These are phyloP conservation scores for Phaonia tiefii DNA, from an alignment of 2,888 invertebrate genomes.

Conservation along the genomic window DNA sequence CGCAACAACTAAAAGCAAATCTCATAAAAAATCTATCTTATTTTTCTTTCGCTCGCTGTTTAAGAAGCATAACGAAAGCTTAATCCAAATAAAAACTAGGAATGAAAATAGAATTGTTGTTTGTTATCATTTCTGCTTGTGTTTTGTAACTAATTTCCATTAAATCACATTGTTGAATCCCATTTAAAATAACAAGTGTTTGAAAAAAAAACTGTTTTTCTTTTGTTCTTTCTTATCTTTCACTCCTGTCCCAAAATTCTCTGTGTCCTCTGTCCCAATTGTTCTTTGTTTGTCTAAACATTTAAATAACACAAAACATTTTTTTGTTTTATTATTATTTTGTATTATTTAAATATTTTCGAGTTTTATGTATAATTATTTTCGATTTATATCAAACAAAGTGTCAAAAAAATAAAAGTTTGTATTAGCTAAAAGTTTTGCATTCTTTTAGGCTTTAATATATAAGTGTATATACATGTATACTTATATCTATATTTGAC, in stretches of 20 bases:
- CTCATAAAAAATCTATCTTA: too few relatives aligned
- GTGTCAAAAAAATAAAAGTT: too few relatives aligned
- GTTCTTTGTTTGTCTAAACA: conserved; percentile 43
- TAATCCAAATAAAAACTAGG: too few relatives aligned
- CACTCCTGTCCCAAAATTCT: conserved; percentile 14
- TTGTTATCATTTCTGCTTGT: too few relatives aligned
- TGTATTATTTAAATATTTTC: background rate
- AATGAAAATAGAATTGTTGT: too few relatives aligned
- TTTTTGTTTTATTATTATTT: conserved; percentile 17
- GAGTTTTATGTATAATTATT: too few relatives aligned
- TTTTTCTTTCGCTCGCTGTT: background rate
- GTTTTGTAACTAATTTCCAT: background rate
- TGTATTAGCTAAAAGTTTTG: conserved; percentile 37
- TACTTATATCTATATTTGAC: too few relatives aligned
- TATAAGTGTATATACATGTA: too few relatives aligned
- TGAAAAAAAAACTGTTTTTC: conserved; percentile 21
- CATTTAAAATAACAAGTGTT: background rate
- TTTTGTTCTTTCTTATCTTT: conserved; percentile 26
- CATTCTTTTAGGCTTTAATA: conserved; percentile 40
- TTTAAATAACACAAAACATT: conserved; percentile 64
- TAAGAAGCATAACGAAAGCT: too few relatives aligned
- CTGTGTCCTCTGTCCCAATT: background rate
- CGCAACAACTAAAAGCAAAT: conserved; percentile 46
- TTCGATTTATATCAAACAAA: too few relatives aligned
- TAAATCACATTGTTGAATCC: too few relatives aligned